These are phyloP conservation scores for Megastigmus dorsalis DNA, from an alignment of 2,888 invertebrate species.

Conservation along the genomic window DNA sequence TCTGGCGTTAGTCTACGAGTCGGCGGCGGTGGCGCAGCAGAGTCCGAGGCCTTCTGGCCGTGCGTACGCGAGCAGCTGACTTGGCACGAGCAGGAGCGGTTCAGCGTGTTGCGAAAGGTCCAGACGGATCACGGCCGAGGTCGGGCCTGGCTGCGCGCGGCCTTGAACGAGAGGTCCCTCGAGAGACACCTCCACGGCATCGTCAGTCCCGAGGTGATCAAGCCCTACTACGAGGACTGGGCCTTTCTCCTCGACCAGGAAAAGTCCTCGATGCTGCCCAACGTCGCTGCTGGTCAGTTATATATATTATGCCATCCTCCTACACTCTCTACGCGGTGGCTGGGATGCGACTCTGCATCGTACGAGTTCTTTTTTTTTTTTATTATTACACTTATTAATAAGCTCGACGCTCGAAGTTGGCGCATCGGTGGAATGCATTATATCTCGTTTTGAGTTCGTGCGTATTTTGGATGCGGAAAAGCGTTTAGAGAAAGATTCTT, in stretches of 20 bases:
- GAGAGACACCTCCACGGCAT: conserved; percentile 78
- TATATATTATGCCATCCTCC: background rate
- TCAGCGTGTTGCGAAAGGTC: conserved; percentile 81
- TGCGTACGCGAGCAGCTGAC: conserved; percentile 87
- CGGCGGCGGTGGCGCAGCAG: no score
- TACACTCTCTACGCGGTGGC: background rate
- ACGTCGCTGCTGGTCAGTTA: conserved; percentile 86
- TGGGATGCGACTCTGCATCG: no score
- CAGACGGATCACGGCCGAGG: conserved; percentile 87
- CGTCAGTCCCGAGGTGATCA: conserved; percentile 62
- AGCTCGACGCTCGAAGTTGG: no score
- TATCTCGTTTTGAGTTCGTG: no score
- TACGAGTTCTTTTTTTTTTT: conserved; percentile 7
- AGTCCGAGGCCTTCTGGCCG: conserved; percentile 79
- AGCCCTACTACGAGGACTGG: conserved; percentile 86
- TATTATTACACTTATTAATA: background rate
- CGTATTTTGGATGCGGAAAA: no score
- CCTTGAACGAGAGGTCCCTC: conserved; percentile 93
- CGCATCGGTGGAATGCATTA: no score
- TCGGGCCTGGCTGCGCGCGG: conserved; percentile 91
- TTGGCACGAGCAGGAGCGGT: conserved; percentile 91
- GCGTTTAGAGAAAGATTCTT: no score
- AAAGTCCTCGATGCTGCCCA: conserved; percentile 85
- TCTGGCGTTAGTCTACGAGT: conserved; percentile 6
- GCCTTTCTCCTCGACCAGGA: conserved; percentile 89